Conservation (phyloP, 1,140 invertebrate genomes). For the Pectinophora gossypiella region DNA sequence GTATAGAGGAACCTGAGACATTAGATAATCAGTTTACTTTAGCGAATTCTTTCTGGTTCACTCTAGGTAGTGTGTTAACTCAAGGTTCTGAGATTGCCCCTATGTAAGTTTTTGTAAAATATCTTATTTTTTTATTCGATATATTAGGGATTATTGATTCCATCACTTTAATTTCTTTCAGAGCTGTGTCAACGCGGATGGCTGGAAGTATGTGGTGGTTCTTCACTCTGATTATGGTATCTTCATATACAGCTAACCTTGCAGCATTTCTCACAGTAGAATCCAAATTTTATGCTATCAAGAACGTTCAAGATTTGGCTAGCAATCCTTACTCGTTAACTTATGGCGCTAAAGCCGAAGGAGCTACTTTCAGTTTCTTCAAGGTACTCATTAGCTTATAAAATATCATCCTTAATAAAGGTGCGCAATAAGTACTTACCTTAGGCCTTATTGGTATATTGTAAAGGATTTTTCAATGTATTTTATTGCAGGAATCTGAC, state of each 20-base stretch:
- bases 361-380: constrained; percentile 91
- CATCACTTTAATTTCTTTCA: constrained; percentile 43
- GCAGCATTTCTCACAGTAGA: constrained; percentile 98
- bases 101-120: constrained; percentile 73
- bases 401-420: neutral
- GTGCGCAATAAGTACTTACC: neutral
- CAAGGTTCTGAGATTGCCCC: constrained; percentile 92
- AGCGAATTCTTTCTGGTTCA: constrained; percentile 90
- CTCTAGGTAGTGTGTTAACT: constrained; percentile 87
- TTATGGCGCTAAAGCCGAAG: constrained; percentile 89
- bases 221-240: constrained; percentile 96
- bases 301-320: constrained; percentile 89
- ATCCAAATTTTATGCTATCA: constrained; percentile 88
- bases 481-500: constrained; percentile 77
- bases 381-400: constrained; percentile 75
- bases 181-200: constrained; percentile 87
- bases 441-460: no score
- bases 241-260: constrained; percentile 97
- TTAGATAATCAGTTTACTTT: constrained; percentile 91
- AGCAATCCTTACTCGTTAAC: constrained; percentile 82
- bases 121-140: constrained; percentile 8
- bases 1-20: constrained; percentile 84
- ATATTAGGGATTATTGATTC: neutral
- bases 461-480: no score
- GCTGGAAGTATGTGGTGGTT: constrained; percentile 94